Base-by-base conservation (phyloP, 2,113 vertebrate species). In the Isurus oxyrinchus region DNA sequence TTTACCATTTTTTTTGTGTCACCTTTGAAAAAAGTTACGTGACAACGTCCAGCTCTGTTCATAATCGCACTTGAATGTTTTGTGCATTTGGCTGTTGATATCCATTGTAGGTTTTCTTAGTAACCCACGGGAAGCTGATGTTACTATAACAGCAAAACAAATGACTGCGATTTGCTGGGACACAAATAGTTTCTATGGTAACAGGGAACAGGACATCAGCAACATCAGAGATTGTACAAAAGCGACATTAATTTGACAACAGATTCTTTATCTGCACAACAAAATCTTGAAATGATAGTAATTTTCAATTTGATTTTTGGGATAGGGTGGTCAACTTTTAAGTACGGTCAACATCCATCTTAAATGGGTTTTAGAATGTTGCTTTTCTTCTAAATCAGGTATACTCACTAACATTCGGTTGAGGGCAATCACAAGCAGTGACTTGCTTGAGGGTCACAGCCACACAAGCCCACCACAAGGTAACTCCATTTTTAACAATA, bases 371-470 rank as follows among this genome's bases (percentile, higher is more conserved):
- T 91, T 91, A 93, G 31, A 61, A 93, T 93, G 14, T 14, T 63
- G 35, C 59, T 94, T 94, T 94, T 94, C 59, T 94, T 40, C 90
- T 94, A 63, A 94, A 94, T 63, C 59, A 94, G 90, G 90, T 94
- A 94, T 94, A 94, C 90, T 94, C 90, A 40, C 90, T 40, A 94
- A 40, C 90, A 94, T 94, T 94, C 90, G 90, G 59, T 66, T 94
- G 90, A 94, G 90, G 59, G 19, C 90, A 63, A 63, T 94, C 59
- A 94, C 90, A 40, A 94, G 59, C 90, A 94, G 90, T 94, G 90
- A 94, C 90, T 94, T 94, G 59, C 35, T 94, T 94, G 90, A 94
- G n/a, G 21, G 90, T 4, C 90, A 94, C 59, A 63, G 59, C 31
- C 90, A 94, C n/a, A 94, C 90, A 66, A 94, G 90, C 61, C 90